Percentiles rank a stretch among this genome's conserved stretches.
phyloP scores from a whole-genome alignment of 37 sponge, comb jelly and placozoan genomes.

The Agelas oroides region DNA sequence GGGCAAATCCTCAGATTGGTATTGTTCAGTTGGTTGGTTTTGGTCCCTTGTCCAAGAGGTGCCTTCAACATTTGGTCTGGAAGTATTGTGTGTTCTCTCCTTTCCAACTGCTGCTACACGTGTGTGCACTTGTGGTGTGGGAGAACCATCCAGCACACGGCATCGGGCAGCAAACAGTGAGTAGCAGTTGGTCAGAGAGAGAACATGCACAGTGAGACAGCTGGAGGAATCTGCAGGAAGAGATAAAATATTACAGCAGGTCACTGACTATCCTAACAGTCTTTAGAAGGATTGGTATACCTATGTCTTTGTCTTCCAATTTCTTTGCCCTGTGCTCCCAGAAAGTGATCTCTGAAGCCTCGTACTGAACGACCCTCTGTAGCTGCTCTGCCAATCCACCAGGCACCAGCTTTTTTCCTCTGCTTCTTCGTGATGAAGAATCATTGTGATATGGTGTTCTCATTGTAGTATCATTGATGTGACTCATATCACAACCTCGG shows the following conservation, averaged over 20 bases:
- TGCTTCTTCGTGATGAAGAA: not conserved
- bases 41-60: no score
- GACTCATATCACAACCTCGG: not conserved
- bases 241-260: not conserved
- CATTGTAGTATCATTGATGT: not conserved
- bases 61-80: no score
- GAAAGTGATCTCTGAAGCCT: conserved; percentile 45
- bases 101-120: no score
- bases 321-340: conserved; percentile 51
- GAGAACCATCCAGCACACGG: not conserved
- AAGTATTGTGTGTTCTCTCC: no score
- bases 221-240: conserved; percentile 14
- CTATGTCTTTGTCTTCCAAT: conserved; percentile 6
- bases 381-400: conserved; percentile 56
- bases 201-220: conserved; percentile 35
- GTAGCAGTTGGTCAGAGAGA: conserved; percentile 20
- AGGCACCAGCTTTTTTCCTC: conserved; percentile 1
- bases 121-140: no score
- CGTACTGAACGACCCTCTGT: conserved; percentile 45
- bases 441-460: not conserved
- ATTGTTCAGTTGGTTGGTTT: no score
- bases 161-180: conserved; percentile 26
- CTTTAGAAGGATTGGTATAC: no score
- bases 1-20: no score
- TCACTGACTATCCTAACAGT: not conserved